Base-by-base conservation (phyloP, 2,888 invertebrate species). In the Sphecodes monilicornis region DNA sequence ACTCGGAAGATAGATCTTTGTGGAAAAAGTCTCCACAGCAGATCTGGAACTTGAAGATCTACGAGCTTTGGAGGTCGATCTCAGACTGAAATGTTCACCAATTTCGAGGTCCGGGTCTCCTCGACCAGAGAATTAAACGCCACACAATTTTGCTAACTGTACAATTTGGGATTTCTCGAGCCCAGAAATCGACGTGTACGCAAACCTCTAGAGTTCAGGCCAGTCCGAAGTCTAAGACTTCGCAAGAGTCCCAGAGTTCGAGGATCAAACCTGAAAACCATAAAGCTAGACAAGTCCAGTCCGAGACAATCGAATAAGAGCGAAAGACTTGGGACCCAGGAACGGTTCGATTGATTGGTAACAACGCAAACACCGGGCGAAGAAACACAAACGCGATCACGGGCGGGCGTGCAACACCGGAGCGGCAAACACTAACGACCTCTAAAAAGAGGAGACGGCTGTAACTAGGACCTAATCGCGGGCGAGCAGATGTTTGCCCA, bases 391-490 rank as follows among this genome's bases (percentile, higher is more conserved):
- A 41, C 13, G 22, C 50, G 22, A 50, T 22, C 60, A 29, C 16
- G 6, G 16, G 60, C 6, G 57, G 16, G 50, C 50, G 26, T 13
- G 60, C 16, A 29, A 60, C 16, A 29, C 60, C 29, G 1, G 5
- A 29, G 5, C 16, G 60, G 60, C 60, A 60, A 60, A 60, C 60
- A 29, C 60, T 29, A 29, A 60, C 60, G 60, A 60, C 60, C 60
- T 60, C 29, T 60, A 60, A 60, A 60, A 60, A 60, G 60, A 26
- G 60, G 16, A 29, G 60, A 29, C 29, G 50, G 50, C 10, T 29
- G 60, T 60, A 60, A 60, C 60, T 60, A 60, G 60, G 60, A 29
- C 60, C 60, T 60, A 60, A 60, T 60, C 60, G 60, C 60, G 60
- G 60, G 29, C 60, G 29, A 60, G 29, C 60, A 60, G 60, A 60